Evolutionary conservation across 2,888 invertebrate species (phyloP).

Genomic region (Loripinus fragilis): DNA sequence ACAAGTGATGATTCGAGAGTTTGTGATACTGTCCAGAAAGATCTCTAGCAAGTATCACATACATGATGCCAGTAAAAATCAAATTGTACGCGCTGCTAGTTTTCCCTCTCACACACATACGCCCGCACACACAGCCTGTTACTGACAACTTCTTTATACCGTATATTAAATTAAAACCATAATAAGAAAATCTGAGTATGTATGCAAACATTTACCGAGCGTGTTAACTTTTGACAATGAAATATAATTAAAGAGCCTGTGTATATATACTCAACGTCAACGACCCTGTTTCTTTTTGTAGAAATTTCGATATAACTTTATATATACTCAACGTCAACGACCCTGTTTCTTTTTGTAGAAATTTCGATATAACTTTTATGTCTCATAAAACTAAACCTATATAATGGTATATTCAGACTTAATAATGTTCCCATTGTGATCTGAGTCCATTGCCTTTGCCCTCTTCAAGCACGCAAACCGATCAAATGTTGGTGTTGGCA

Average conservation of each 20-base stretch:
- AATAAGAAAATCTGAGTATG: too few species aligned
- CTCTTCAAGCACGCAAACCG: neutral
- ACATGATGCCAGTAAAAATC: too few species aligned
- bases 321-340: constrained; percentile 7
- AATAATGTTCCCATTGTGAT: constrained; percentile 15
- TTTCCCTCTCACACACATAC: too few species aligned
- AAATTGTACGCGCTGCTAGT: too few species aligned
- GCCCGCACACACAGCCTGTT: too few species aligned
- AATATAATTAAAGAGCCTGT: neutral
- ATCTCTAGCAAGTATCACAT: too few species aligned
- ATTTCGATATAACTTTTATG: neutral
- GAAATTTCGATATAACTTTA: neutral
- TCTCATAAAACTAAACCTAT: constrained; percentile 7
- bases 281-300: neutral
- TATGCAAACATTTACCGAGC: neutral
- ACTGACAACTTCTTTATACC: too few species aligned
- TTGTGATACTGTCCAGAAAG: too few species aligned
- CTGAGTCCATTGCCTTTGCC: neutral
- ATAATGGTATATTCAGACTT: neutral
- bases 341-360: neutral
- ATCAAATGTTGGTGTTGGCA: constrained; percentile 3
- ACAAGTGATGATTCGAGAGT: too few species aligned
- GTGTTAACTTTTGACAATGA: neutral
- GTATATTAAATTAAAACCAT: too few species aligned
- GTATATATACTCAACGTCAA: constrained; percentile 7